Conservation (phyloP, 1,140 invertebrate species). For the Phortica variegata region DNA sequence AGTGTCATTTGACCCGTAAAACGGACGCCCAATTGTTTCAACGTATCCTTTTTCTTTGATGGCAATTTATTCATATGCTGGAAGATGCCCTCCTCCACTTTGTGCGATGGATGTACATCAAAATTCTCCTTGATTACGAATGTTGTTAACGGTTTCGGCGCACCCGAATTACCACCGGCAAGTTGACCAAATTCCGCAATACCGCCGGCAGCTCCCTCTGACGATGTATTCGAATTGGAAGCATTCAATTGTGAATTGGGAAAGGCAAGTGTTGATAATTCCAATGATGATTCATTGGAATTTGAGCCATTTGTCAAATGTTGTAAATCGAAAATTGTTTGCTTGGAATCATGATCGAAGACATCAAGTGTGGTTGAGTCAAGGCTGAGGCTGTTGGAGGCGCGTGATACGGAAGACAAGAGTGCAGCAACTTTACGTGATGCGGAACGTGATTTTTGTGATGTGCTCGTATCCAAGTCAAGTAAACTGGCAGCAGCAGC, state of each 20-base stretch:
- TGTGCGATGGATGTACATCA: slow-evolving; percentile 53
- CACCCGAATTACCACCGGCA: slow-evolving; percentile 29
- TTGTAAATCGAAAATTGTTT: slow-evolving; percentile 51
- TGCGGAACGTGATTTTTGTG: slow-evolving; percentile 47
- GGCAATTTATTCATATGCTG: slow-evolving; percentile 56
- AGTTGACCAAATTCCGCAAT: slow-evolving; percentile 43
- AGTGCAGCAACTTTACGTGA: slow-evolving; percentile 46
- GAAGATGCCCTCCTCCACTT: slow-evolving; percentile 55
- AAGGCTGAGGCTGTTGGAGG: slow-evolving; percentile 43
- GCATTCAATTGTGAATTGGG: slow-evolving; percentile 51
- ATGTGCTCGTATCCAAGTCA: slow-evolving; percentile 46
- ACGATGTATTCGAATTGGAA: slow-evolving; percentile 53
- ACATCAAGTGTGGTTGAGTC: slow-evolving; percentile 40
- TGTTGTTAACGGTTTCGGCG: slow-evolving; percentile 41
- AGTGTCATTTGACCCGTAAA: slow-evolving; percentile 56
- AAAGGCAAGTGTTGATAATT: slow-evolving; percentile 36
- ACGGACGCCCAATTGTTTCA: slow-evolving; percentile 50
- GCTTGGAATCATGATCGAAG: slow-evolving; percentile 54
- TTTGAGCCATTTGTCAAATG: slow-evolving; percentile 47
- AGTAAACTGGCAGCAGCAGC: slow-evolving; percentile 22
- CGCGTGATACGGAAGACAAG: slow-evolving; percentile 46
- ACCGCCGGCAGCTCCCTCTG: slow-evolving; percentile 43
- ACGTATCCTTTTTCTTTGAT: slow-evolving; percentile 52
- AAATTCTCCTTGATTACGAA: slow-evolving; percentile 56
- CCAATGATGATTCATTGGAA: slow-evolving; percentile 50